Conservation (phyloP, 1,140 invertebrate species). For the Drosophila sulfurigaster region DNA sequence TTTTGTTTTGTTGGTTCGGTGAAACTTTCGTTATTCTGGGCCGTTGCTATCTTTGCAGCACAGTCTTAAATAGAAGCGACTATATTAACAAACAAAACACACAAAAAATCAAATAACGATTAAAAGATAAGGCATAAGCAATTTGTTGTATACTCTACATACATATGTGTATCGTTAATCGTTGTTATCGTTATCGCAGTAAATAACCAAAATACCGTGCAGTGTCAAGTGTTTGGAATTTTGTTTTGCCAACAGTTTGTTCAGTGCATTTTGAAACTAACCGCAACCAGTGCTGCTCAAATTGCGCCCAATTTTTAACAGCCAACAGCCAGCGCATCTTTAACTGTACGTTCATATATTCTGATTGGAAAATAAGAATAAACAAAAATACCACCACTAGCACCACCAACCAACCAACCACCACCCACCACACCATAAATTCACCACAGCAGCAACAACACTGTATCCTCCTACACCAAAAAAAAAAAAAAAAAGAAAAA, state of each 20-base stretch:
- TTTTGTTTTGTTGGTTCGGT: slow-evolving; percentile 6
- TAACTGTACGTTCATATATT: slow-evolving; percentile 59
- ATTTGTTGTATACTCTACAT: slow-evolving; percentile 18
- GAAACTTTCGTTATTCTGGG: slow-evolving; percentile 42
- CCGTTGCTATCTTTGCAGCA: slow-evolving; percentile 43
- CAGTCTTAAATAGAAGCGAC: slow-evolving; percentile 6
- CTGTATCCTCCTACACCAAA: slow-evolving; percentile 63
- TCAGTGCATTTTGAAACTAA: slow-evolving; percentile 41
- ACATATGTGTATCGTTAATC: slow-evolving; percentile 31
- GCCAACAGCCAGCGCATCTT: slow-evolving; percentile 51
- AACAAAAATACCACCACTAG: slow-evolving; percentile 37
- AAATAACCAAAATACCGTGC: slow-evolving; percentile 37
- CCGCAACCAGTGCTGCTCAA: slow-evolving; percentile 25
- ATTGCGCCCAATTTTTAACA: slow-evolving; percentile 34
- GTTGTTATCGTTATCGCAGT: slow-evolving; percentile 41
- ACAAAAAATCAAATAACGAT: slow-evolving; percentile 15
- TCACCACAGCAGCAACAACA: slow-evolving; percentile 65
- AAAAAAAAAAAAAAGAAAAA: slow-evolving; percentile 53
- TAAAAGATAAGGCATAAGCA: slow-evolving; percentile 22
- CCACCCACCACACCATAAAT: slow-evolving; percentile 45
- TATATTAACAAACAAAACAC: not conserved
- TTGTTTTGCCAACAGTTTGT: slow-evolving; percentile 6
- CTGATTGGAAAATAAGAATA: slow-evolving; percentile 50
- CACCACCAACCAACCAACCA: slow-evolving; percentile 48
- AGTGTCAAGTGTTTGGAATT: slow-evolving; percentile 62